Evolutionary conservation across 2,113 vertebrate species (phyloP).

Genomic region (Neopipo cinnamomea): DNA sequence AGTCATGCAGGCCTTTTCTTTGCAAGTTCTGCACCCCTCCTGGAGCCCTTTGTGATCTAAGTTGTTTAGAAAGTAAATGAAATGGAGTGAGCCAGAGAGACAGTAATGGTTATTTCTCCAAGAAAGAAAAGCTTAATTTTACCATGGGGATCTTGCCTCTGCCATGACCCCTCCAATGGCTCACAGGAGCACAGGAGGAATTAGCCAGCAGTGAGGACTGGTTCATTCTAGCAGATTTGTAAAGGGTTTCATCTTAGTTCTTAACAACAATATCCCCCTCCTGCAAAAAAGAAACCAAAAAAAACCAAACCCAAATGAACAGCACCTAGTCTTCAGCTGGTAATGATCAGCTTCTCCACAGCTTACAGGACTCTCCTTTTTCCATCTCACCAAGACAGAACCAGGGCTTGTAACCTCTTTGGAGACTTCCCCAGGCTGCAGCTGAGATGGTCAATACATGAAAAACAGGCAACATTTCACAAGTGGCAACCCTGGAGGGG

Average conservation of each 20-base stretch:
- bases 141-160: background rate
- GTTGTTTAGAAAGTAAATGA: background rate
- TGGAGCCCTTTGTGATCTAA: background rate
- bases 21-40: background rate
- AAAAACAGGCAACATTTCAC: background rate
- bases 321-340: background rate
- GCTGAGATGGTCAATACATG: background rate
- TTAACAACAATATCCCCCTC: background rate
- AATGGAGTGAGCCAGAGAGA: background rate
- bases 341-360: background rate
- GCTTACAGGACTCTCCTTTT: background rate
- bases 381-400: background rate
- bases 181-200: background rate
- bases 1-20: background rate
- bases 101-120: background rate
- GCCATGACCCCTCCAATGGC: background rate
- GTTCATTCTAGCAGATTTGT: background rate
- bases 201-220: background rate
- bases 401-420: background rate
- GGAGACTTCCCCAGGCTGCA: background rate
- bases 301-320: background rate
- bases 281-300: background rate
- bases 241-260: background rate
- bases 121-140: constrained; percentile 16
- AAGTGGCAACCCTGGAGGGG: background rate